These are phyloP conservation scores for Phasianus colchicus DNA, from an alignment of 2,113 vertebrate species.

Conservation along the genomic window DNA sequence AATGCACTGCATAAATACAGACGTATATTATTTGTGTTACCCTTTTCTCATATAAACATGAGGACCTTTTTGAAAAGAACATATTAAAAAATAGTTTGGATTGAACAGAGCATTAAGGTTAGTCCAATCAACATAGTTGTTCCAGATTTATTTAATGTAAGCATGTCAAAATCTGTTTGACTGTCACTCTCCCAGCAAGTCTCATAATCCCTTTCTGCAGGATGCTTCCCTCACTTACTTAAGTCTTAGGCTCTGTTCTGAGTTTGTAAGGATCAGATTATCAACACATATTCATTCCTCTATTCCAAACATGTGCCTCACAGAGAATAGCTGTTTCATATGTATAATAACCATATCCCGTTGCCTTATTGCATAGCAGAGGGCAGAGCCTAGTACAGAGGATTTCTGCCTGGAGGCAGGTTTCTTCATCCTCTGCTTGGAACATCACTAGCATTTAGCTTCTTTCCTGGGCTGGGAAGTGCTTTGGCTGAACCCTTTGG, in stretches of 20 bases:
- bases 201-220: constrained; percentile 14
- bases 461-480: background rate
- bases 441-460: background rate
- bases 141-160: constrained; percentile 1
- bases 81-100: background rate
- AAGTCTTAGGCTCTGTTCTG: constrained; percentile 45
- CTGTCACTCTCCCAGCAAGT: background rate
- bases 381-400: background rate
- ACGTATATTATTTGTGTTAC: background rate
- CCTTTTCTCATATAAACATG: background rate
- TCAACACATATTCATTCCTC: constrained; percentile 42
- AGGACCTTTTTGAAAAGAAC: background rate
- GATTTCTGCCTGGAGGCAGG: constrained; percentile 2
- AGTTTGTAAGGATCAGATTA: constrained; percentile 34
- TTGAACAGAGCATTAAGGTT: background rate
- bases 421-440: constrained; percentile 9
- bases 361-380: background rate
- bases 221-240: constrained; percentile 30
- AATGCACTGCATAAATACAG: constrained; percentile 7
- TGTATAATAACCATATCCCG: background rate
- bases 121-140: constrained; percentile 22
- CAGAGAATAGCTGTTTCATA: constrained; percentile 12
- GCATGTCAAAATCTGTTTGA: background rate
- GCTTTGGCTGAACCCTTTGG: constrained; percentile 11
- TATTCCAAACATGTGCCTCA: background rate